Conservation (phyloP, 2,888 invertebrate genomes). For the Craniophora ligustri region DNA sequence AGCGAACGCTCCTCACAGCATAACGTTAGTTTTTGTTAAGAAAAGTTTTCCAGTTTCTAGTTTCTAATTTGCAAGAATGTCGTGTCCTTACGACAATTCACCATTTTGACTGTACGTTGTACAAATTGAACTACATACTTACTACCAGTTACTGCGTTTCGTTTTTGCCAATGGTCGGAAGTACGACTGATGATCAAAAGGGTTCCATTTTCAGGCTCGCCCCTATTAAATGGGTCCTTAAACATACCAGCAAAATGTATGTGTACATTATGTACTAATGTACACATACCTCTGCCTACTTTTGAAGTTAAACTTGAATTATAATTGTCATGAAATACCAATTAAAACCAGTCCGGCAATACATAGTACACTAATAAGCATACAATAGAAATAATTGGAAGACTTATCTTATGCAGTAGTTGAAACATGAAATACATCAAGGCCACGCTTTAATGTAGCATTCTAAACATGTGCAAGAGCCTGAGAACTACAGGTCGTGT, state of each 20-base stretch:
- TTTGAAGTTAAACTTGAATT: not conserved
- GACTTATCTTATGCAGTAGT: not conserved
- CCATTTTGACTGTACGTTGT: too few relatives aligned
- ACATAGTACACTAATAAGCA: not conserved
- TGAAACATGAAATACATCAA: slow-evolving; percentile 12
- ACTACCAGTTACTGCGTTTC: too few relatives aligned
- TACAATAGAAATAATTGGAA: not conserved
- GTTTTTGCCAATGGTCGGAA: too few relatives aligned
- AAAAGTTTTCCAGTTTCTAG: slow-evolving; percentile 13
- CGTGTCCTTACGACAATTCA: not conserved
- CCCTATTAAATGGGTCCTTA: too few relatives aligned
- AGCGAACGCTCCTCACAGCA: slow-evolving; percentile 24
- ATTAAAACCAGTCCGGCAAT: not conserved
- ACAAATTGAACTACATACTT: too few relatives aligned
- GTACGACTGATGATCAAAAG: too few relatives aligned
- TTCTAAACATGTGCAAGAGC: slow-evolving; percentile 17
- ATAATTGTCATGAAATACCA: too few relatives aligned
- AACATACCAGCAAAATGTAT: too few relatives aligned
- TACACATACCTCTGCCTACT: too few relatives aligned
- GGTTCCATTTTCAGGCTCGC: too few relatives aligned
- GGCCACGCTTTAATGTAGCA: slow-evolving; percentile 13
- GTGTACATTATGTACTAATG: too few relatives aligned
- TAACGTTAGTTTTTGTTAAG: slow-evolving; percentile 28
- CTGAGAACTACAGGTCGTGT: slow-evolving; percentile 14
- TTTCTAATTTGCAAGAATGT: too few relatives aligned